Conservation (phyloP, 2,797 vertebrate species). For the Octomys mimax region DNA sequence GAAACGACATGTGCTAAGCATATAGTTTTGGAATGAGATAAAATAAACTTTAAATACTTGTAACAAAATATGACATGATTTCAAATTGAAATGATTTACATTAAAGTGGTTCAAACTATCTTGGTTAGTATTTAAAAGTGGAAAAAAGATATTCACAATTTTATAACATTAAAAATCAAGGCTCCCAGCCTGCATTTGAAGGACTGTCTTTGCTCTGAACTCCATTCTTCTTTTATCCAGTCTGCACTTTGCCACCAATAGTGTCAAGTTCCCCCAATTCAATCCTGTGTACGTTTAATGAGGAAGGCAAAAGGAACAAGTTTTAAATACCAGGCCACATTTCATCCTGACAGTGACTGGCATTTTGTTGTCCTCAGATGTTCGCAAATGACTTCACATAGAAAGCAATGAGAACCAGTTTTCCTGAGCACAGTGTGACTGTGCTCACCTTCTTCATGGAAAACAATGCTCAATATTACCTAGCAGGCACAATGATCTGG, state of each 20-base stretch:
- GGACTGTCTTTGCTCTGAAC: constrained; percentile 29
- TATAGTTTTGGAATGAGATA: constrained; percentile 59
- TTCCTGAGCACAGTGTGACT: neutral
- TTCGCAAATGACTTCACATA: neutral
- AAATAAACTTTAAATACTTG: constrained; percentile 18
- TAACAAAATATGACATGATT: constrained; percentile 54
- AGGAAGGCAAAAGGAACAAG: neutral
- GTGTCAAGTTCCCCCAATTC: neutral
- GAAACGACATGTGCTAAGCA: constrained; percentile 9
- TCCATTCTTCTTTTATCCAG: neutral
- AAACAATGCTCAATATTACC: neutral
- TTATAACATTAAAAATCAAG: constrained; percentile 48
- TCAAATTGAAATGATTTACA: constrained; percentile 42
- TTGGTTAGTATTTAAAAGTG: neutral
- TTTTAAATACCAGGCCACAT: neutral
- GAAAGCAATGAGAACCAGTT: neutral
- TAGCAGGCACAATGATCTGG: neutral
- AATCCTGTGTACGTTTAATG: constrained; percentile 44
- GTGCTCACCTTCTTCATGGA: neutral
- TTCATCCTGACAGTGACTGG: neutral
- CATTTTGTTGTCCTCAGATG: neutral
- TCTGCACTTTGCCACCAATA: neutral
- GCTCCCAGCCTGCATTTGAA: neutral
- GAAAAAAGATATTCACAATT: neutral
- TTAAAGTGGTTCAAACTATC: constrained; percentile 41